These are phyloP conservation scores for Platygyra sinensis DNA, from an alignment of 64 coral and sea anemone genomes.

Conservation along the genomic window DNA sequence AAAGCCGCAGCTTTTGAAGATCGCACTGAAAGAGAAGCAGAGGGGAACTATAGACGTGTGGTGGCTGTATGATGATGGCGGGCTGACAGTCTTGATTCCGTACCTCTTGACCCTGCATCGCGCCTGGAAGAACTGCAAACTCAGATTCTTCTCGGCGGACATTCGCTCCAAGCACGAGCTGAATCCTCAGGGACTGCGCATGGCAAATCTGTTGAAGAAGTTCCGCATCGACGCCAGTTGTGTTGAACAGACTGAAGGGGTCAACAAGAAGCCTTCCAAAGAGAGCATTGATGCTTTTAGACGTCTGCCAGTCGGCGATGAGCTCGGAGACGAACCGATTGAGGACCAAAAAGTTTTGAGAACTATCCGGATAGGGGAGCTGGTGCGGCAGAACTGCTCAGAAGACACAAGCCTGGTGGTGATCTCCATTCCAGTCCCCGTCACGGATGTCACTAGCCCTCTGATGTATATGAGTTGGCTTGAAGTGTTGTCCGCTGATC, in stretches of 20 bases:
- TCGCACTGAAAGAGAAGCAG: conserved; percentile 68
- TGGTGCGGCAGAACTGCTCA: conserved; percentile 66
- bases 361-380: conserved; percentile 85
- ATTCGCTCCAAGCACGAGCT: conserved; percentile 69
- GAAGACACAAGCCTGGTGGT: conserved; percentile 78
- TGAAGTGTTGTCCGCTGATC: conserved; percentile 68
- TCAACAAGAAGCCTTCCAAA: conserved; percentile 63
- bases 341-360: conserved; percentile 76
- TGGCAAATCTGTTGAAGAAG: conserved; percentile 89
- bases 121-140: conserved; percentile 74
- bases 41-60: conserved; percentile 81
- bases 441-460: conserved; percentile 62
- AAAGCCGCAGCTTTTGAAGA: conserved; percentile 13
- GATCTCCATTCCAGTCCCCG: conserved; percentile 85
- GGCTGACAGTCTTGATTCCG: conserved; percentile 73
- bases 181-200: conserved; percentile 48
- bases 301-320: conserved; percentile 47
- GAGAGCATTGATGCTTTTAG: conserved; percentile 82
- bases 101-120: conserved; percentile 80
- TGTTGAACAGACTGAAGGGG: conserved; percentile 49
- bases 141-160: conserved; percentile 72
- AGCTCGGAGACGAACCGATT: conserved; percentile 57
- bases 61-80: conserved; percentile 94
- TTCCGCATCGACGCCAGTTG: conserved; percentile 79
- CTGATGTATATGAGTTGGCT: conserved; percentile 96